Evolutionary conservation across 2,888 invertebrate genomes (phyloP).

Genomic region (Stenodera caucasica): DNA sequence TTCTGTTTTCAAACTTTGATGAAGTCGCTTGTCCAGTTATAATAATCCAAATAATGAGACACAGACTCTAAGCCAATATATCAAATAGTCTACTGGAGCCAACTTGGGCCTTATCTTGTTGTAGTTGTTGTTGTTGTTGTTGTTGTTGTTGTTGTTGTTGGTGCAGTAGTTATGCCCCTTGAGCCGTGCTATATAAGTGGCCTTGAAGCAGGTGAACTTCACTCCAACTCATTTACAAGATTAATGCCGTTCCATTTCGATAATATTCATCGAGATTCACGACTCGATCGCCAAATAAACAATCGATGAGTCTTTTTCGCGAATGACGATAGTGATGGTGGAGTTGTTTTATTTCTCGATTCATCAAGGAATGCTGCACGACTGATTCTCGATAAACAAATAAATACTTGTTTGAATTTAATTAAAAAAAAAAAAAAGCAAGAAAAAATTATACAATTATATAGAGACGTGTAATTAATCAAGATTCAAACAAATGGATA

Average conservation of each 20-base stretch:
- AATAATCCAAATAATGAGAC: constrained; percentile 36
- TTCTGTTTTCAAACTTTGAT: constrained; percentile 10
- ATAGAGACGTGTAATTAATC: constrained; percentile 3
- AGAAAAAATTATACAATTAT: no score
- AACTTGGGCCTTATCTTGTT: constrained; percentile 36
- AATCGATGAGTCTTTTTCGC: constrained; percentile 16
- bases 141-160: constrained; percentile 11
- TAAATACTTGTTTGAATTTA: no score
- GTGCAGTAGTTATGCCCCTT: constrained; percentile 27
- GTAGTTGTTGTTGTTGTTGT: no score
- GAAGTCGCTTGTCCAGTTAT: constrained; percentile 24
- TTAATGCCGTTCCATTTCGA: constrained; percentile 26
- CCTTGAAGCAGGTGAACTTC: constrained; percentile 29
- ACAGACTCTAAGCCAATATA: constrained; percentile 30
- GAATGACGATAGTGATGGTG: background rate
- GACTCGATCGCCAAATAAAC: constrained; percentile 19
- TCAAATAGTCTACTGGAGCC: constrained; percentile 29
- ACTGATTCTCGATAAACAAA: no score
- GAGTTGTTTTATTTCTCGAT: constrained; percentile 12
- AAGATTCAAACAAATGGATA: background rate
- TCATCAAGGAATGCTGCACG: constrained; percentile 13
- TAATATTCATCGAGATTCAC: constrained; percentile 31
- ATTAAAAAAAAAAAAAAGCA: no score
- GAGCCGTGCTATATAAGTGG: constrained; percentile 30
- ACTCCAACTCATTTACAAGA: constrained; percentile 26